These are phyloP conservation scores for Tiphia femorata DNA, from an alignment of 2,888 invertebrate species.

Conservation along the genomic window DNA sequence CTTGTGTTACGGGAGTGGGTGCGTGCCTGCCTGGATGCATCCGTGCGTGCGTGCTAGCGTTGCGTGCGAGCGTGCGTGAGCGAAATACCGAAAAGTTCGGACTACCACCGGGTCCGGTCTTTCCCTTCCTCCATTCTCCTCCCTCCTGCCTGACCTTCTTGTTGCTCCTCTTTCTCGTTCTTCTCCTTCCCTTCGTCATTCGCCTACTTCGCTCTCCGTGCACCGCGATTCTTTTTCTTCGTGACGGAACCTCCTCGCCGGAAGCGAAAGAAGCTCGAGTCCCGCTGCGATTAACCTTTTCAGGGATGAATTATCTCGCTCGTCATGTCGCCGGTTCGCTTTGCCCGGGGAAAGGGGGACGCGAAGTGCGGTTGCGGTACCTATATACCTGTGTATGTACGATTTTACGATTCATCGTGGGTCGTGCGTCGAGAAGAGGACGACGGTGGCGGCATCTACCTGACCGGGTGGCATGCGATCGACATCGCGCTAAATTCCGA, in stretches of 20 bases:
- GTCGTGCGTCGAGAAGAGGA: neutral
- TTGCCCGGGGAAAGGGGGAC: conserved; percentile 7
- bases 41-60: conserved; percentile 49
- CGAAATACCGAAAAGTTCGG: conserved; percentile 62
- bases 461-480: too few relatives aligned
- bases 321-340: conserved; percentile 33
- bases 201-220: too few relatives aligned
- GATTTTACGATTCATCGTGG: neutral
- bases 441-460: neutral
- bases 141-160: conserved; percentile 11
- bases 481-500: too few relatives aligned
- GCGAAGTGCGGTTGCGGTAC: too few relatives aligned
- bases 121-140: conserved; percentile 9
- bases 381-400: conserved; percentile 29
- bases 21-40: too few relatives aligned
- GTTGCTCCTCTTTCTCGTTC: conserved; percentile 1
- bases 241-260: conserved; percentile 39
- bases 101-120: conserved; percentile 22
- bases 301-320: conserved; percentile 51
- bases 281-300: conserved; percentile 53
- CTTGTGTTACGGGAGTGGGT: conserved; percentile 55
- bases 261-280: conserved; percentile 49
- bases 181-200: too few relatives aligned
- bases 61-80: conserved; percentile 64
- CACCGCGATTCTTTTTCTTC: conserved; percentile 23